These are phyloP conservation scores for Brenthis hecate DNA, from an alignment of 2,888 invertebrate genomes.

Conservation along the genomic window DNA sequence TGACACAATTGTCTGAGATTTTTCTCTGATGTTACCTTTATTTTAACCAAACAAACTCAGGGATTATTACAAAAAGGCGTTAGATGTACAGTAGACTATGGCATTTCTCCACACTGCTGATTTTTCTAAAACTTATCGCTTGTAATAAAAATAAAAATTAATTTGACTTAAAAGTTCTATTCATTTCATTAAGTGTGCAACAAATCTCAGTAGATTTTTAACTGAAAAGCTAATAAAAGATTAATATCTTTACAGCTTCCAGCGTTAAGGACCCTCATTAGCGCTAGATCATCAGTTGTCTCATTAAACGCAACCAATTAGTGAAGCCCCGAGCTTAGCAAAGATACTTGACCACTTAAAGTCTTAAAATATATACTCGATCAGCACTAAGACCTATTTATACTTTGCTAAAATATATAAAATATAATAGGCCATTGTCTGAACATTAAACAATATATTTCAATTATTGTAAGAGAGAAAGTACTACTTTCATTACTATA, in stretches of 20 bases:
- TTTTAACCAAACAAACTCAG: too few relatives aligned
- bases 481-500: too few relatives aligned
- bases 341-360: conserved; percentile 22
- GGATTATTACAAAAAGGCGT: too few relatives aligned
- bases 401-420: too few relatives aligned
- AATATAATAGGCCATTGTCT: neutral
- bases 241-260: conserved; percentile 43
- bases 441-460: too few relatives aligned
- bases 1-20: too few relatives aligned
- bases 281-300: conserved; percentile 69
- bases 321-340: conserved; percentile 47
- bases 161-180: neutral
- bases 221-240: conserved; percentile 43
- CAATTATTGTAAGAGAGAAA: too few relatives aligned
- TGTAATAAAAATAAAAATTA: neutral
- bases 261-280: conserved; percentile 62
- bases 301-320: conserved; percentile 74
- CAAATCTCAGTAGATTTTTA: conserved; percentile 15
- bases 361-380: conserved; percentile 15
- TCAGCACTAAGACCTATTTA: too few relatives aligned
- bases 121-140: too few relatives aligned
- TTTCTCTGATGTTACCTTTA: too few relatives aligned
- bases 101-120: too few relatives aligned
- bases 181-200: neutral
- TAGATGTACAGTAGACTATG: too few relatives aligned